Evolutionary conservation across 2,888 invertebrate species (phyloP), one percentile per base, ranked within the genome.

Genomic region (Gasteruption jaculator): DNA sequence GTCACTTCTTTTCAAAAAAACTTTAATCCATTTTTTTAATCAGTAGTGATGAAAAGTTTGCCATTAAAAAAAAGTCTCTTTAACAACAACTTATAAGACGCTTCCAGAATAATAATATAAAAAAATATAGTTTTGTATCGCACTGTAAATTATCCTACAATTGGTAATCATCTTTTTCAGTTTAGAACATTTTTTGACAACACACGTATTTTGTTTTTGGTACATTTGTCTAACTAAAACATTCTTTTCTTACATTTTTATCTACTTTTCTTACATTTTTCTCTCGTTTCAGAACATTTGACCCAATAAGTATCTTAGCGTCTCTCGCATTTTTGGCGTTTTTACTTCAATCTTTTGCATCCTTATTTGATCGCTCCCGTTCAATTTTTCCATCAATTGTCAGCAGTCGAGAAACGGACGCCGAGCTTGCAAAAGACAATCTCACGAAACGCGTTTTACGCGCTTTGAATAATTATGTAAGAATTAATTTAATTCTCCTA

Each of bases 271-370:
- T n/a, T 20, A 10, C 22, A 31, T 38, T 29, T 38, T 26, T 39
- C n/a, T 31, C 33, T 30, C 27, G 41, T 58, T 60, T 30, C 48
- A 68, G 68, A 33, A 57, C 65, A 21, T 66, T 71, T 40, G 71
- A 71, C 49, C 69, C 71, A n/a, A 59, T 71, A 34, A 68, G 66
- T 36, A 54, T 71, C 16, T 50, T 71, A 21, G 70, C 71, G 20
- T 71, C 70, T 5, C 49, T 71, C 12, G 70, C 71, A n/a, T 71
- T 71, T 45, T 48, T 72, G 34, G 70, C 71, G 18, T 71, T 72
- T 48, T 43, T 72, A n/a, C 41, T 72, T n/a, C 71, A 71, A 51
- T 68, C 69, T 1, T 61, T 71, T 21, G 60, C 62, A 10, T 58
- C 67, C 6, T 46, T 68, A 12, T 68, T 64, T 34, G 66, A 68